These are phyloP conservation scores for Leptobrachium leishanense DNA, from an alignment of 2,113 vertebrate genomes.

Conservation along the genomic window DNA sequence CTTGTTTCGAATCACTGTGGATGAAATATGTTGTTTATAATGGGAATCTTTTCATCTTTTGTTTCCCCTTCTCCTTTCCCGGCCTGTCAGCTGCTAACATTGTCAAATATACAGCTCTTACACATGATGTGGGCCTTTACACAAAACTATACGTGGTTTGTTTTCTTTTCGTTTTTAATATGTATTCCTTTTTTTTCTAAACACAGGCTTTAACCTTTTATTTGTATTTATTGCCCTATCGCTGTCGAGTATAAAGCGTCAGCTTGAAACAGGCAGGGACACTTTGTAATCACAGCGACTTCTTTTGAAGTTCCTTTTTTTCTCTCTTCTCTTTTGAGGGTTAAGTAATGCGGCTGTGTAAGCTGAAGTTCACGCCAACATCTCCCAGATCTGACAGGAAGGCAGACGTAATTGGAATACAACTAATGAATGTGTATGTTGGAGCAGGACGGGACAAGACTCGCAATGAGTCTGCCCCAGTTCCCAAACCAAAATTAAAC, in stretches of 20 bases:
- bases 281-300: constrained; percentile 36
- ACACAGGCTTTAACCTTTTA: background rate
- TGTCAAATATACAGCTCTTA: no score
- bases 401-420: constrained; percentile 2
- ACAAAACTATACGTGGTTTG: no score
- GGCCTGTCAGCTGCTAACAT: no score
- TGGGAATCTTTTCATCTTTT: no score
- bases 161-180: background rate
- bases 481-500: background rate
- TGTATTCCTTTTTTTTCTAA: background rate
- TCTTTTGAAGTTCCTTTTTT: constrained; percentile 47
- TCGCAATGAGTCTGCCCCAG: constrained; percentile 18
- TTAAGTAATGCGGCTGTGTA: constrained; percentile 53
- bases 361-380: constrained; percentile 41
- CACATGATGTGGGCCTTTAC: no score
- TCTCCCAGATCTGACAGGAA: constrained; percentile 47
- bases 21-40: no score
- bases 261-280: constrained; percentile 41
- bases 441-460: constrained; percentile 26
- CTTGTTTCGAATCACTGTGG: no score
- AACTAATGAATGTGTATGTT: constrained; percentile 36
- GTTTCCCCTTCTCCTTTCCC: no score
- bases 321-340: constrained; percentile 20
- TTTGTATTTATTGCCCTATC: background rate
- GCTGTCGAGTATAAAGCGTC: constrained; percentile 39